These are phyloP conservation scores for Himantopus leucocephalus DNA, from an alignment of 2,113 vertebrate genomes.

Conservation along the genomic window DNA sequence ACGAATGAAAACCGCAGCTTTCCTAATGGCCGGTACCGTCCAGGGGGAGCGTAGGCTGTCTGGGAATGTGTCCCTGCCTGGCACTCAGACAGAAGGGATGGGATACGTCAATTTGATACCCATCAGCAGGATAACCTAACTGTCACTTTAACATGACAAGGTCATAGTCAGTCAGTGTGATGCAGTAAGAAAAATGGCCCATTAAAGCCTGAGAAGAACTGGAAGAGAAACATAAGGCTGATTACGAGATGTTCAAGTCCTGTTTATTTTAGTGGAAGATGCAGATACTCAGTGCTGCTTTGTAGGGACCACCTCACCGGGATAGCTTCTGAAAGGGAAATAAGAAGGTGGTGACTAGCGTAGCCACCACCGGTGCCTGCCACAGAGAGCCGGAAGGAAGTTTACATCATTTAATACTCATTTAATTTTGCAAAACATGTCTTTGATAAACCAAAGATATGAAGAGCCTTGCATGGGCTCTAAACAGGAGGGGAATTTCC, in stretches of 20 bases:
- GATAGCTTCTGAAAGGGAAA: not conserved
- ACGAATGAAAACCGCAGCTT: not conserved
- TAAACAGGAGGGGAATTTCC: not conserved
- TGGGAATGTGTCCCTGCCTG: slow-evolving; percentile 22
- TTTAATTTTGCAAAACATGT: not conserved
- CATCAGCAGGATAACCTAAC: not conserved
- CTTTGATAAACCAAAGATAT: not conserved
- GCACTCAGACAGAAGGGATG: not conserved
- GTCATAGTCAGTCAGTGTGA: slow-evolving; percentile 27
- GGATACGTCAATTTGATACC: slow-evolving; percentile 27
- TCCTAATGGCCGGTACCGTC: not conserved
- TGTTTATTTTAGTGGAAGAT: not conserved
- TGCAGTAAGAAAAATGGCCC: slow-evolving; percentile 51
- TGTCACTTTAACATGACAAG: slow-evolving; percentile 57
- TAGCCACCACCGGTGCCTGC: not conserved
- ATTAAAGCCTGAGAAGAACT: not conserved
- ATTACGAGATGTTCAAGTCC: not conserved
- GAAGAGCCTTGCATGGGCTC: not conserved
- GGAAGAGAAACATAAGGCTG: not conserved
- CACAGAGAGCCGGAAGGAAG: not conserved
- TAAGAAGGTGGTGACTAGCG: rapidly evolving
- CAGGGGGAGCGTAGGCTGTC: not conserved
- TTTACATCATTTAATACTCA: not conserved
- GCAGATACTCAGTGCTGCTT: rapidly evolving
- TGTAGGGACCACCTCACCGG: not conserved